Evolutionary conservation across 2,888 invertebrate species (phyloP).

Genomic region (Drosophila merina): DNA sequence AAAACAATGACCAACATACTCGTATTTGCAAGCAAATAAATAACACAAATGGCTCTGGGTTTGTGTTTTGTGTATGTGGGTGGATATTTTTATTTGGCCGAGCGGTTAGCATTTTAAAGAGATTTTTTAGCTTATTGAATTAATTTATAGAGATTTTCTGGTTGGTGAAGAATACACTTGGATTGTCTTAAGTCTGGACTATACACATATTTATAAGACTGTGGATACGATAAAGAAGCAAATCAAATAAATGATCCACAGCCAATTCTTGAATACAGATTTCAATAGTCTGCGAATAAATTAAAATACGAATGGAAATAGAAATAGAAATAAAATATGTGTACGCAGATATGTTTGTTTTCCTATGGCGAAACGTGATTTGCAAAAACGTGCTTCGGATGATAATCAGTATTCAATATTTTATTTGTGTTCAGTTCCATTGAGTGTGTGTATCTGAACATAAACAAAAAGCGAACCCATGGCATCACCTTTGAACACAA

Average conservation of each 20-base stretch:
- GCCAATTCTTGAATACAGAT: conserved; percentile 11
- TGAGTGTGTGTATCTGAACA: conserved; percentile 21
- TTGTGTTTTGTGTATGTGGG: conserved; percentile 7
- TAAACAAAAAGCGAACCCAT: background rate
- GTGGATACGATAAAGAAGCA: background rate
- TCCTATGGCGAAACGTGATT: conserved; percentile 69
- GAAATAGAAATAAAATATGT: conserved; percentile 24
- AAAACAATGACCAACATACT: conserved; percentile 35
- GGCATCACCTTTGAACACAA: conserved; percentile 8
- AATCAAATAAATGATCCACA: background rate
- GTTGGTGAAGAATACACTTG: conserved; percentile 32
- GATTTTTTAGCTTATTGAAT: conserved; percentile 36
- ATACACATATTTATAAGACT: background rate
- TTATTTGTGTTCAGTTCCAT: conserved; percentile 30
- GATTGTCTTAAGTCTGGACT: background rate
- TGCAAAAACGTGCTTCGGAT: conserved; percentile 70
- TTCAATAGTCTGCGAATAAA: conserved; percentile 28
- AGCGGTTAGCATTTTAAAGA: conserved; percentile 10
- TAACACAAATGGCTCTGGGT: conserved; percentile 21
- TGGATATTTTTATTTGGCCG: conserved; percentile 1
- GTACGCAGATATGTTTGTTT: conserved; percentile 16
- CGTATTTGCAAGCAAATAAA: conserved; percentile 46
- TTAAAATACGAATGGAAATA: conserved; percentile 23
- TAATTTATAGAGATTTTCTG: conserved; percentile 42
- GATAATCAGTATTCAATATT: conserved; percentile 43